Evolutionary conservation across 1,140 invertebrate species (phyloP).

Genomic region (Artemia franciscana): DNA sequence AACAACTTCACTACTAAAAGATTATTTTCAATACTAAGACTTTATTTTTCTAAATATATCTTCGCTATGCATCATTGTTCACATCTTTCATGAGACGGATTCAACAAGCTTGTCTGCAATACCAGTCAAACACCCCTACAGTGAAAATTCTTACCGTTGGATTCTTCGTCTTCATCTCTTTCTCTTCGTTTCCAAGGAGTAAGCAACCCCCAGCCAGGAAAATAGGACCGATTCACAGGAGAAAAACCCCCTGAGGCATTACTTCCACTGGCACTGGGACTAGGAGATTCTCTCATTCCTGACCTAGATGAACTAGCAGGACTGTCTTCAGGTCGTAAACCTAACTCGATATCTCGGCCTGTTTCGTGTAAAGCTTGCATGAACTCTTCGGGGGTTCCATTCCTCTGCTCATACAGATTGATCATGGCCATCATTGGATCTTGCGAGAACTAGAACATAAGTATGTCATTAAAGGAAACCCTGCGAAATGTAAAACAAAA

Average conservation of each 20-base stretch:
- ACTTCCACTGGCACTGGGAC: background rate
- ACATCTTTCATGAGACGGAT: no score
- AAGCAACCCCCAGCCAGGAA: background rate
- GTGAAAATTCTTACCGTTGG: slow-evolving; percentile 5
- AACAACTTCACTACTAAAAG: no score
- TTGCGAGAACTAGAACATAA: slow-evolving; percentile 11
- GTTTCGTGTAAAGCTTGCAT: slow-evolving; percentile 16
- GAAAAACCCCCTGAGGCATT: background rate
- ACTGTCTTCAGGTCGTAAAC: background rate
- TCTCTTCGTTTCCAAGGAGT: background rate
- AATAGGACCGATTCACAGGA: background rate
- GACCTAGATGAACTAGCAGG: background rate
- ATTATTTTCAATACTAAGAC: no score
- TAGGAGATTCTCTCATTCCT: background rate
- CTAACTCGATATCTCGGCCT: slow-evolving; percentile 12
- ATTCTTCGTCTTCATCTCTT: slow-evolving; percentile 1
- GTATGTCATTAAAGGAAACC: background rate
- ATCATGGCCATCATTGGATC: slow-evolving; percentile 17
- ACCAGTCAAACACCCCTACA: no score
- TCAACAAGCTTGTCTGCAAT: no score
- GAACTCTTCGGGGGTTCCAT: slow-evolving; percentile 19
- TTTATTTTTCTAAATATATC: no score
- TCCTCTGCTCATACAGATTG: slow-evolving; percentile 13
- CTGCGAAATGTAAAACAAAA: background rate
- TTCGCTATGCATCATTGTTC: no score